Evolutionary conservation across 1,140 invertebrate species (phyloP).

Genomic region (Planococcus citri): DNA sequence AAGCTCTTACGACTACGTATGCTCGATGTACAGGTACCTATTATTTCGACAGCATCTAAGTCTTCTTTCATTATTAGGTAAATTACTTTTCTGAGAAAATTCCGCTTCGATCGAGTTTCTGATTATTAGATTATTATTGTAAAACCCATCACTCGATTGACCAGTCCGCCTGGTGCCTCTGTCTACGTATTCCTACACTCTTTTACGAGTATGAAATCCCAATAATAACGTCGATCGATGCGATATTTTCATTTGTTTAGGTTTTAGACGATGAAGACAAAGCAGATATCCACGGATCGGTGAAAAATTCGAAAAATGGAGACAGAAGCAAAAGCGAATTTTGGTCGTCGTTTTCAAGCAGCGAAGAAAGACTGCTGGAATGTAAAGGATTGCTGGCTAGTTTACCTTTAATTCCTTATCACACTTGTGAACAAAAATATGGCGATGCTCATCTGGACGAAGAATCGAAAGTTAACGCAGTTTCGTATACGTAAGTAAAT

Average conservation of each 20-base stretch:
- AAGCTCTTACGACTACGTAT: too few relatives aligned
- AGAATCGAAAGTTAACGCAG: slow-evolving; percentile 41
- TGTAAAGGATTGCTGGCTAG: slow-evolving; percentile 60
- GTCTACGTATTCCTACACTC: too few relatives aligned
- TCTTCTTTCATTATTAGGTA: too few relatives aligned
- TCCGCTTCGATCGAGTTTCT: too few relatives aligned
- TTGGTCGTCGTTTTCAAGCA: slow-evolving; percentile 64
- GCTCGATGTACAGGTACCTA: too few relatives aligned
- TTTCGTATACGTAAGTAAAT: slow-evolving; percentile 45
- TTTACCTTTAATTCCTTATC: slow-evolving; percentile 50
- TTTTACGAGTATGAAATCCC: too few relatives aligned
- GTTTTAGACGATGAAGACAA: neutral
- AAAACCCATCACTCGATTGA: too few relatives aligned
- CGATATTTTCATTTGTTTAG: neutral
- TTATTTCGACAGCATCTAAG: too few relatives aligned
- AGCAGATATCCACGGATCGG: neutral
- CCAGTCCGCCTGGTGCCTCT: too few relatives aligned
- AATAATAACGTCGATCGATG: too few relatives aligned
- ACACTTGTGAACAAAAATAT: slow-evolving; percentile 37
- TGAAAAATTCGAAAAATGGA: slow-evolving; percentile 5
- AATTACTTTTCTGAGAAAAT: too few relatives aligned
- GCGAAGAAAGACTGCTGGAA: slow-evolving; percentile 56
- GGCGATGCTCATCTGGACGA: slow-evolving; percentile 29
- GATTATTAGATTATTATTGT: too few relatives aligned
- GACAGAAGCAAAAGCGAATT: slow-evolving; percentile 60